These are phyloP conservation scores for Meloidogyne chitwoodi DNA, from an alignment of 1,140 invertebrate species.

Conservation along the genomic window DNA sequence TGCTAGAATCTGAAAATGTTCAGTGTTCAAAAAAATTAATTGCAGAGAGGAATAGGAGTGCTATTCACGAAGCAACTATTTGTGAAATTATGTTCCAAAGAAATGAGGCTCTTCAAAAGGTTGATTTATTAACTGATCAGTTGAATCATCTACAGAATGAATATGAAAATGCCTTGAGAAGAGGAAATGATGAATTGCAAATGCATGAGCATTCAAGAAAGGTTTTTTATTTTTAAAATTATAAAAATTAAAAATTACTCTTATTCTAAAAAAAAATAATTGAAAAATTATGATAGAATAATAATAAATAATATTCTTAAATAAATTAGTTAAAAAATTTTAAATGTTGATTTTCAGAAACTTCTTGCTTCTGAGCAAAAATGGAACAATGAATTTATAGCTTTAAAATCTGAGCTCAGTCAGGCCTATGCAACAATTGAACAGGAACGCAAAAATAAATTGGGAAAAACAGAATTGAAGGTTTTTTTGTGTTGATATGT, in stretches of 20 bases:
- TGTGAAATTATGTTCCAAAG: neutral
- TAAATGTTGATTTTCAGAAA: too few species aligned
- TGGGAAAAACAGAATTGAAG: neutral
- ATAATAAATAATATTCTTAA: too few species aligned
- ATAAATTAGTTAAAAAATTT: too few species aligned
- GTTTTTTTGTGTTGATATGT: neutral
- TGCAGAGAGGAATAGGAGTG: neutral
- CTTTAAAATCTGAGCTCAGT: neutral
- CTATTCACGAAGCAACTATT: neutral
- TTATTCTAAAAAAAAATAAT: too few species aligned
- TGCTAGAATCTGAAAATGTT: neutral
- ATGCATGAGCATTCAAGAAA: neutral
- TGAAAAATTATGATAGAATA: too few species aligned
- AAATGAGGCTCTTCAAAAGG: neutral
- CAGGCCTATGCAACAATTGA: neutral
- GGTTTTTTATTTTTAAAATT: neutral
- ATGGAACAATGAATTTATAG: neutral
- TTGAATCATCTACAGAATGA: neutral
- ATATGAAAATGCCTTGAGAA: neutral
- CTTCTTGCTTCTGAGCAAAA: neutral
- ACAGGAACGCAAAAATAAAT: neutral
- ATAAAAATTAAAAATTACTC: too few species aligned
- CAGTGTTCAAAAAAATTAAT: neutral
- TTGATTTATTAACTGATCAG: neutral
- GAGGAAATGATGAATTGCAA: neutral